Conservation (phyloP, 2,797 vertebrate species). For the Cyclura pinguis region DNA sequence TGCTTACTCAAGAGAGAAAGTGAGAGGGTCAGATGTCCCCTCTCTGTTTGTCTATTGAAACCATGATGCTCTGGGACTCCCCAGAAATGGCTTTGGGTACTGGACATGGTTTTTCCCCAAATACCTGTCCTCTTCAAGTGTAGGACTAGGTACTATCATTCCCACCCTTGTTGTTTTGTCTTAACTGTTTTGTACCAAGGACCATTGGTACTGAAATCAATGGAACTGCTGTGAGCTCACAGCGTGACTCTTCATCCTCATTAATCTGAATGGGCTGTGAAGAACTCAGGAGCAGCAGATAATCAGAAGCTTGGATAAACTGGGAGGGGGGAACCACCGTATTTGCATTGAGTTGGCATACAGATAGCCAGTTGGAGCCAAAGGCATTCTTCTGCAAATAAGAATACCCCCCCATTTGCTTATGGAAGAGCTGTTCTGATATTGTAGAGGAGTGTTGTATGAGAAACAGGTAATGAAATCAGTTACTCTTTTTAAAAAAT, state of each 20-base stretch:
- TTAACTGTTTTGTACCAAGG: slow-evolving; percentile 18
- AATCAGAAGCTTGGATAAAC: slow-evolving; percentile 24
- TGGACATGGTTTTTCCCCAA: not conserved
- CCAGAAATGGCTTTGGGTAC: accelerated
- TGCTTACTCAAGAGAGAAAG: slow-evolving; percentile 55
- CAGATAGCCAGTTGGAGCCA: not conserved
- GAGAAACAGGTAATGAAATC: not conserved
- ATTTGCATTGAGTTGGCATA: not conserved
- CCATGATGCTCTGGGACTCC: not conserved
- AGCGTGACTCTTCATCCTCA: slow-evolving; percentile 29
- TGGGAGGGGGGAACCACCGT: not conserved
- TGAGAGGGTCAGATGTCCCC: slow-evolving; percentile 29
- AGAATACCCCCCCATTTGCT: not conserved
- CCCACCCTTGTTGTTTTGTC: not conserved
- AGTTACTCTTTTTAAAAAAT: not conserved
- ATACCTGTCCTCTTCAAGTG: not conserved
- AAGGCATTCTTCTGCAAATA: not conserved
- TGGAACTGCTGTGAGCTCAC: slow-evolving; percentile 28
- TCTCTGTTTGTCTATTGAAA: slow-evolving; percentile 45
- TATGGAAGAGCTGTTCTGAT: not conserved
- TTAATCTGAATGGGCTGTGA: slow-evolving; percentile 28
- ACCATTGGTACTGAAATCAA: slow-evolving; percentile 19
- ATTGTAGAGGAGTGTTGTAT: not conserved
- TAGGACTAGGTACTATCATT: not conserved
- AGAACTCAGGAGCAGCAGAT: slow-evolving; percentile 21